Evolutionary conservation across 2,797 vertebrate species (phyloP), one percentile per base, ranked within the genome.

Genomic region (Sibirionetta formosa): DNA sequence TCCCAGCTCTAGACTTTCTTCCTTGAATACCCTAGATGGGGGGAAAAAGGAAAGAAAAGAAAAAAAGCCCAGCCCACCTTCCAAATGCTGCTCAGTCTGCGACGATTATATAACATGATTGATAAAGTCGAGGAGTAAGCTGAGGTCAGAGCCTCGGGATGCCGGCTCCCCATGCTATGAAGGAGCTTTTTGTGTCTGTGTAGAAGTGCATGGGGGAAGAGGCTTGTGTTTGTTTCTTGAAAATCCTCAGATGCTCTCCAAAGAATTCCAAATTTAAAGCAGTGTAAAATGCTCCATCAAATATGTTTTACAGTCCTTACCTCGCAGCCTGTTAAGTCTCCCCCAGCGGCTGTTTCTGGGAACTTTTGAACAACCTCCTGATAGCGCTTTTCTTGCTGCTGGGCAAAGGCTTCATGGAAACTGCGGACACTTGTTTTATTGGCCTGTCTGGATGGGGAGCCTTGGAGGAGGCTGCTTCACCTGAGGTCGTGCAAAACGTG

Each of bases 201-300:
- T 68, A 24, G 33, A 16, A 88, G 50, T 82, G 50, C 44, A n/a
- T 4, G 23, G 64, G 33, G 42, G 60, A 85, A 0, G 35, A 91
- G 60, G 56, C 56, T 77, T 85, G 51, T 56, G 78, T 84, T 87
- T 96, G 66, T 86, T 94, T 94, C 86, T 89, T 73, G 82, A 96
- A 96, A 97, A 48, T 61, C 64, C 40, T 96, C 70, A 63, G 85
- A 94, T 9, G 1, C 56, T 84, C 77, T 96, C 88, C 65, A 70
- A 96, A 95, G 91, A 93, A 95, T 94, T 96, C 75, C 42, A 88
- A 75, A 92, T 93, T 91, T 95, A 94, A 97, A 94, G 90, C 46
- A 6, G 53, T n/a, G 66, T 97, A 95, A 97, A 97, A 97, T 94
- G 92, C 95, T 94, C 94, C 95, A 89, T 96, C 96, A 89, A 96